Conservation (phyloP, 1,140 invertebrate genomes). For the Zaprionus tsacasi region DNA sequence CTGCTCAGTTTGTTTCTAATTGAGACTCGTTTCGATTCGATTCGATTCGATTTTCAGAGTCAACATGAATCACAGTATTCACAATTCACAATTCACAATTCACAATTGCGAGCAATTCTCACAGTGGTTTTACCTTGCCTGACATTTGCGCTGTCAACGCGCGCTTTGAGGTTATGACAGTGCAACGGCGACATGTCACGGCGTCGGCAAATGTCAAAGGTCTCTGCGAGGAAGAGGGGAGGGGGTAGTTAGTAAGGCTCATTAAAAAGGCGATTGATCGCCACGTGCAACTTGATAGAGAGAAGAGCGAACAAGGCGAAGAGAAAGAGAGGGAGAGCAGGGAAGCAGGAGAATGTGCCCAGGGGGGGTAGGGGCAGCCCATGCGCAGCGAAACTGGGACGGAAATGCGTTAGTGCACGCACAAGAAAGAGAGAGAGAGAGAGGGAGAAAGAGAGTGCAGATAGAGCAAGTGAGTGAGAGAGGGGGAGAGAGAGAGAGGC, state of each 20-base stretch:
- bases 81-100: too few species aligned
- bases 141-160: conserved; percentile 40
- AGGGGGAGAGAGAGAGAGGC: not conserved
- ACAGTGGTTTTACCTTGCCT: conserved; percentile 8
- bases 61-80: conserved; percentile 64
- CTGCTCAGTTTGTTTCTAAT: conserved; percentile 64
- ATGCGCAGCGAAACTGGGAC: too few species aligned
- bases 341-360: not conserved
- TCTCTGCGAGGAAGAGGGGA: conserved; percentile 16
- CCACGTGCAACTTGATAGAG: not conserved
- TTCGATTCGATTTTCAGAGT: conserved; percentile 79
- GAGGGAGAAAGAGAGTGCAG: not conserved
- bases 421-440: not conserved
- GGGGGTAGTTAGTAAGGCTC: not conserved
- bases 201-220: conserved; percentile 42
- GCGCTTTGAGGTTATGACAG: conserved; percentile 70
- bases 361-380: not conserved
- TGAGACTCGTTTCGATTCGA: conserved; percentile 29
- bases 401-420: conserved; percentile 14
- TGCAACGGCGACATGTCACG: conserved; percentile 43
- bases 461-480: not conserved
- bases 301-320: not conserved
- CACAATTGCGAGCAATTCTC: conserved; percentile 59
- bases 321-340: not conserved
- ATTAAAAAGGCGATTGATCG: not conserved